Evolutionary conservation across 2,888 invertebrate species (phyloP), one percentile per base, ranked within the genome.

Genomic region (Macaria notata): DNA sequence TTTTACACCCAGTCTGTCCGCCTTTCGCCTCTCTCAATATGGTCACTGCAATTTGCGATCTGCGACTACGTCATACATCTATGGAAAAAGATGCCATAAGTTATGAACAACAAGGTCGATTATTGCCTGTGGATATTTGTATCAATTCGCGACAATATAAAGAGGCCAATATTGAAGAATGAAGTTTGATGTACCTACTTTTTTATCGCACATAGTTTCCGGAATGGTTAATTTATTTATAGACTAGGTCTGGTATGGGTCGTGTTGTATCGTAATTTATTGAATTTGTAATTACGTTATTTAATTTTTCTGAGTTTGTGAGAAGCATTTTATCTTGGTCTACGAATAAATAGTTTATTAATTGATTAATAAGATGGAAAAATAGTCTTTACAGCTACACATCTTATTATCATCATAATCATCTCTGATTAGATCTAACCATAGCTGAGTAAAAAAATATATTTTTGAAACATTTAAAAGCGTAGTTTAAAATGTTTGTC

Each of bases 231-330:
- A 19, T 58, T 47, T n/a, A 84, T 90, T 91, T 71, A 95, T 95
- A 81, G 94, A 93, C 86, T 97, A 94, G 96, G 63, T 94, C 90
- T 50, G 97, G 91, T 65, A 97, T 95, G 33, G 1, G 7, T 36
- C 4, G 7, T 36, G 33, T 36, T 36, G 19, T 19, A 19, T 19
- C 19, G 19, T 19, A 19, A 19, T 19, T 19, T 19, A 19, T 19
- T 19, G 19, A 19, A 19, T 19, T 19, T 19, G 19, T 19, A 19
- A 19, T 19, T 19, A 19, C 2, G 19, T 19, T 19, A 19, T 19
- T 19, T 19, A 19, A 1, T 19, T 19, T 19, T 19, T 19, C 19
- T 19, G 19, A 2, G 19, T 19, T 19, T 19, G 19, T 19, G 2
- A 19, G 19, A 19, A 19, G 19, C 19, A 19, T 19, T 19, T 19